Evolutionary conservation across 64 coral and sea anemone species (phyloP).

Genomic region (Hydrozoanthus tunicans): DNA sequence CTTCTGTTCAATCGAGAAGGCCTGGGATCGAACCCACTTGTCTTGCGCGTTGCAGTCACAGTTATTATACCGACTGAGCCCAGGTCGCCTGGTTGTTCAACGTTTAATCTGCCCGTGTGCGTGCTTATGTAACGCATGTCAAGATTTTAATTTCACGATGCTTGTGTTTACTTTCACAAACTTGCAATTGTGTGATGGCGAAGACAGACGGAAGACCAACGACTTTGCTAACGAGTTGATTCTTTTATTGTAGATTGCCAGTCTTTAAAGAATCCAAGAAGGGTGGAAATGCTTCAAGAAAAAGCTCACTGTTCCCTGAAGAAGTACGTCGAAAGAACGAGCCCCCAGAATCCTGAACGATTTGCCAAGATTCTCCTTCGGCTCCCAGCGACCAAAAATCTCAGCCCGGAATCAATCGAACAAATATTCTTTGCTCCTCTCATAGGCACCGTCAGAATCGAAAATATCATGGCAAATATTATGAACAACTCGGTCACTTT

Average conservation of each 20-base stretch:
- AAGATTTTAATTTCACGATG: too few relatives aligned
- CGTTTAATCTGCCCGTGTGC: too few relatives aligned
- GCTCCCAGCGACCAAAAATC: slow-evolving; percentile 59
- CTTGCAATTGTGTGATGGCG: too few relatives aligned
- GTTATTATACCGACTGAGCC: too few relatives aligned
- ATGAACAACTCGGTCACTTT: slow-evolving; percentile 69
- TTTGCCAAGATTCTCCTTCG: slow-evolving; percentile 85
- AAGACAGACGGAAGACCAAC: not conserved
- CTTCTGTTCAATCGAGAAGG: too few relatives aligned
- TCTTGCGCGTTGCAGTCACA: too few relatives aligned
- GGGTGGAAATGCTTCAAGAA: slow-evolving; percentile 80
- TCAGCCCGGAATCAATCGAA: slow-evolving; percentile 63
- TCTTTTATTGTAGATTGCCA: slow-evolving; percentile 26
- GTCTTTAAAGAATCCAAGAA: slow-evolving; percentile 65
- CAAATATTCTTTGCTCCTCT: slow-evolving; percentile 86
- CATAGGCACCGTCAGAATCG: slow-evolving; percentile 80
- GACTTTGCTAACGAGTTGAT: not conserved
- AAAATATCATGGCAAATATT: slow-evolving; percentile 90
- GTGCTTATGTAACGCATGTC: too few relatives aligned
- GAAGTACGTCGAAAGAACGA: slow-evolving; percentile 67
- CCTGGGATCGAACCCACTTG: too few relatives aligned
- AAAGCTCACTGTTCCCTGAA: slow-evolving; percentile 78
- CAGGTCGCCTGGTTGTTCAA: too few relatives aligned
- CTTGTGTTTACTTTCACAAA: too few relatives aligned
- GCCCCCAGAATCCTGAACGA: slow-evolving; percentile 64